phyloP scores from a whole-genome alignment of 2,113 vertebrate species.

The Dinomys branickii region DNA sequence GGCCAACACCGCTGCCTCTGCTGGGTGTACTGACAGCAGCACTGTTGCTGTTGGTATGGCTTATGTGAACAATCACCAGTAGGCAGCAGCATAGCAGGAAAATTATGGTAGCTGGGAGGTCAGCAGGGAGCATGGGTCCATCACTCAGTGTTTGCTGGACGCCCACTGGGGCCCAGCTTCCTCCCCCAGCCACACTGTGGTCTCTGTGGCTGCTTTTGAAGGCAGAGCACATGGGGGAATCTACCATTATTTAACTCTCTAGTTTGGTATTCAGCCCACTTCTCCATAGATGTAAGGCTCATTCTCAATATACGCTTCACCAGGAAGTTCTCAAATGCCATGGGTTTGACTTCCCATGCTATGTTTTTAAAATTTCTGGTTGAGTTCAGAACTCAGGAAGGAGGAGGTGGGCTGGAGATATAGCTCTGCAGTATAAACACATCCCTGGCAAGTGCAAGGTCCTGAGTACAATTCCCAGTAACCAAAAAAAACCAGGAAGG shows the following conservation, averaged over 20 bases:
- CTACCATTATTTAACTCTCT: background rate
- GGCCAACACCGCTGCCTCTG: rapidly evolving
- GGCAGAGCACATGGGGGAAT: background rate
- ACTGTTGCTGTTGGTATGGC: background rate
- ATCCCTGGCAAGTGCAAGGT: too few relatives aligned
- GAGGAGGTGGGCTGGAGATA: too few relatives aligned
- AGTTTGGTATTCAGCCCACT: background rate
- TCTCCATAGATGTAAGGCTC: background rate
- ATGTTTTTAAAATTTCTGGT: background rate
- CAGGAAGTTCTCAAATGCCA: background rate
- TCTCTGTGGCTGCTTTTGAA: background rate
- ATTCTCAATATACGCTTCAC: background rate
- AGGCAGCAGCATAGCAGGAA: background rate
- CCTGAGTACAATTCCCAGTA: too few relatives aligned
- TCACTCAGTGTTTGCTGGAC: background rate
- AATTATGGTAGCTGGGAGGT: background rate
- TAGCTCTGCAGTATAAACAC: too few relatives aligned
- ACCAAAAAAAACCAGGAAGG: too few relatives aligned
- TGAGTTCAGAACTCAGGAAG: background rate
- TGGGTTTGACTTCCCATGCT: background rate
- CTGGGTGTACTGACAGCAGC: background rate
- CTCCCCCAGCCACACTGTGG: background rate
- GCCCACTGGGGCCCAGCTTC: background rate
- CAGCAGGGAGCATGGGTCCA: background rate
- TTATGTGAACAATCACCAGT: background rate